These are phyloP conservation scores for Petrocephalus sullivani DNA, from an alignment of 2,797 vertebrate species.

Conservation along the genomic window DNA sequence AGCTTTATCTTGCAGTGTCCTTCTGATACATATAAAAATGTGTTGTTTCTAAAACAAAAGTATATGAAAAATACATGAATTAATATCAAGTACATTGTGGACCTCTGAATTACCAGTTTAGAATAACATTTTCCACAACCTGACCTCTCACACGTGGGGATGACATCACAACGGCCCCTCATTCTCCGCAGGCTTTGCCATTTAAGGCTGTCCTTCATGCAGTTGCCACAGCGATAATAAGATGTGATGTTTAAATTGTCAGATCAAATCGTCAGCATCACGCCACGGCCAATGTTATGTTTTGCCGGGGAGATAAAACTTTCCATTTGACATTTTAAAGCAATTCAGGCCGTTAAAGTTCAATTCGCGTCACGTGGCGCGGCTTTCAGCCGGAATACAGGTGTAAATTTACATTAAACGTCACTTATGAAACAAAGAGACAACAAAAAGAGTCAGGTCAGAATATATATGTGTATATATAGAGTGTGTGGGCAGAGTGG, in stretches of 20 bases:
- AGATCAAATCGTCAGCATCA: neutral
- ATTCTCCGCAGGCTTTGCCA: neutral
- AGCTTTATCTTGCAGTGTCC: neutral
- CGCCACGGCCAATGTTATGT: neutral
- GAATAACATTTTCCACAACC: neutral
- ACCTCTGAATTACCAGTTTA: neutral
- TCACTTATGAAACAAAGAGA: neutral
- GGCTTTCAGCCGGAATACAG: neutral
- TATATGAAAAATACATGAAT: neutral
- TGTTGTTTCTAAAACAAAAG: neutral
- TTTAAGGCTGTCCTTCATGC: neutral
- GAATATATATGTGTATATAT: neutral
- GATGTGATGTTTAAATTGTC: neutral
- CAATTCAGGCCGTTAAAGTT: constrained; percentile 10
- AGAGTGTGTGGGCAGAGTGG: neutral
- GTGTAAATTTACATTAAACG: neutral
- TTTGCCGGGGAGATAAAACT: neutral
- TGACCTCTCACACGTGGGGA: neutral
- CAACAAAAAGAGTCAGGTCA: neutral
- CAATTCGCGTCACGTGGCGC: neutral
- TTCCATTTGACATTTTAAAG: constrained; percentile 10
- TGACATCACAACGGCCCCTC: neutral
- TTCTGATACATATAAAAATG: neutral
- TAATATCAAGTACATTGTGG: neutral
- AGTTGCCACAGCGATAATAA: neutral